Evolutionary conservation across 2,113 vertebrate species (phyloP), one percentile per base, ranked within the genome.

Genomic region (Corythaixoides concolor): DNA sequence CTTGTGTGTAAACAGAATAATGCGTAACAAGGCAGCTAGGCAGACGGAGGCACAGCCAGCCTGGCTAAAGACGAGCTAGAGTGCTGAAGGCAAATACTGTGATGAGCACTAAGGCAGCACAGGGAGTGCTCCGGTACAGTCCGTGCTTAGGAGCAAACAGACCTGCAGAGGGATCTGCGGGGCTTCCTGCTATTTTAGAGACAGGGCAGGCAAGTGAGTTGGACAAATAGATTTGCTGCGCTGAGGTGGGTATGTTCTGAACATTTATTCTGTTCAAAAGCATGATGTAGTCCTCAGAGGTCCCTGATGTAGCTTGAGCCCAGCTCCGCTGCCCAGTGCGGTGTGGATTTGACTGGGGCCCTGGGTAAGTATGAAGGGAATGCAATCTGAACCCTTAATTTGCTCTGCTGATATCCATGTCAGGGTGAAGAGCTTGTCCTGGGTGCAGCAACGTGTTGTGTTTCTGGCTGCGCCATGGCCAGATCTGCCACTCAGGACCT

Each of bases 1-100:
- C 79, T 53, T 88, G 83, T 78, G 87, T 78, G 77, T 63, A 83
- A 89, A 93, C 70, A 88, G 92, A 85, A 39, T 66, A 52, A 78
- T 33, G 88, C 53, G 55, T 72, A 68, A 73, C 0, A 4, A 88
- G 87, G 66, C 86, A 66, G 85, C 43, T n/a, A 30, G 74, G 32
- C 63, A 85, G 87, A n/a, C 20, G 2, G 76, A 68, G 68, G 93
- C 37, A 35, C 56, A 58, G 80, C 15, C n/a, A 27, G 69, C 1
- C 39, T 88, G 72, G 52, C n/a, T 60, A 35, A 43, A 69, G 84
- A 35, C 50, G 49, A 41, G 72, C 60, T 15, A 18, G 79, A 89
- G 76, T 47, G 69, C 14, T 68, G 27, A 92, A 90, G 86, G 56
- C 70, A 92, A 96, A 90, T 53, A 90, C 32, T 72, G 78, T 85